Percentiles rank a stretch among this genome's conserved stretches.
Conservation (phyloP, 35 echinoderm and acorn worm species). For the Lytechinus variegatus region DNA sequence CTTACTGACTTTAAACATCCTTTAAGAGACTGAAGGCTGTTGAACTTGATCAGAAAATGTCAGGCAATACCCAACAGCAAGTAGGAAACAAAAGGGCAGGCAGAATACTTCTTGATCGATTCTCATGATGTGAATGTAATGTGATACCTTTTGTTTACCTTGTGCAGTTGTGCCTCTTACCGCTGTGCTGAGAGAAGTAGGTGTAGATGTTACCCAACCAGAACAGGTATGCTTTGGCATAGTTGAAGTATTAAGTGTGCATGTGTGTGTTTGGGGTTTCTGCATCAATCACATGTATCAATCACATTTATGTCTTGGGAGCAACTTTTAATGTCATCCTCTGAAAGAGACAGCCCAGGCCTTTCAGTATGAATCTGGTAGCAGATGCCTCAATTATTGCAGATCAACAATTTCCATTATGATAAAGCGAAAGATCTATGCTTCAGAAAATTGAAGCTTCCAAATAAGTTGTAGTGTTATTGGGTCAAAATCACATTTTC, state of each 20-base stretch:
- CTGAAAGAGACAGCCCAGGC: no score
- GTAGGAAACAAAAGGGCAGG: neutral
- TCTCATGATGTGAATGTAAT: neutral
- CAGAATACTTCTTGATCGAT: neutral
- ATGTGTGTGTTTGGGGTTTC: neutral
- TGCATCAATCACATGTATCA: neutral
- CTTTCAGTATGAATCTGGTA: no score
- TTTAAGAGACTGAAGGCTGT: neutral
- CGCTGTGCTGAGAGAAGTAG: slow-evolving; percentile 73
- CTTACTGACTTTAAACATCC: neutral
- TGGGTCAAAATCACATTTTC: no score
- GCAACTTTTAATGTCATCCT: no score
- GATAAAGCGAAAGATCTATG: no score
- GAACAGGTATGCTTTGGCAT: slow-evolving; percentile 43
- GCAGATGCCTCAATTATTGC: no score
- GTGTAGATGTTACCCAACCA: slow-evolving; percentile 53
- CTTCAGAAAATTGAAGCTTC: no score
- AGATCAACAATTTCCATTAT: no score
- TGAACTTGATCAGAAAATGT: neutral
- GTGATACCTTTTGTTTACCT: neutral
- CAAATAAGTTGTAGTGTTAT: no score
- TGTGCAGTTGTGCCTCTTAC: slow-evolving; percentile 68
- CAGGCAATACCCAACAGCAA: neutral
- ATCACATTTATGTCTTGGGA: no score
- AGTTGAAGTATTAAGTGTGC: neutral